Conservation (phyloP, 2,888 invertebrate genomes). For the Sclerodermus sp. region DNA sequence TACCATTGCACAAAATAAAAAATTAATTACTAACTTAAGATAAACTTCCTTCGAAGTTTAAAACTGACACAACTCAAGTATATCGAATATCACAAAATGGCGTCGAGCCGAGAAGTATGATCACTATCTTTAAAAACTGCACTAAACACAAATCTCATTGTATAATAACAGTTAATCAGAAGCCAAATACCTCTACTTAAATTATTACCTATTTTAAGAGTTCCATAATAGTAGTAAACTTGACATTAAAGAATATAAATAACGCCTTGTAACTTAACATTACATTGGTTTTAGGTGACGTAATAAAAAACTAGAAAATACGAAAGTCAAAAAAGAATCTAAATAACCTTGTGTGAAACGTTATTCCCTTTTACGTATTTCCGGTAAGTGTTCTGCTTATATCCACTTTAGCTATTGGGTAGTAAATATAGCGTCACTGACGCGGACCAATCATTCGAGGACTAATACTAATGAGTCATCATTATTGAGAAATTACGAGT, state of each 20-base stretch:
- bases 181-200: too few species aligned
- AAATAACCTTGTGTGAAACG: neutral
- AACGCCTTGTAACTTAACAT: constrained; percentile 21
- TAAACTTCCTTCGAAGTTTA: too few species aligned
- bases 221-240: neutral
- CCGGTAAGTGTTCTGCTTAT: constrained; percentile 13
- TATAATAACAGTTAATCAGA: too few species aligned
- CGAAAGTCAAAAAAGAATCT: constrained; percentile 25
- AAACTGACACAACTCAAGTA: too few species aligned
- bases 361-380: constrained; percentile 12
- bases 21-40: neutral
- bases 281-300: constrained; percentile 25
- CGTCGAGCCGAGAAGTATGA: too few species aligned
- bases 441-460: constrained; percentile 25
- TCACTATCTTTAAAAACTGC: too few species aligned
- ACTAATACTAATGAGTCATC: constrained; percentile 39
- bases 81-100: too few species aligned
- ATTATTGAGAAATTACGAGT: neutral
- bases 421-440: constrained; percentile 12
- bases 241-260: constrained; percentile 2
- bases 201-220: neutral
- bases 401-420: neutral
- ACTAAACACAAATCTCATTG: too few species aligned
- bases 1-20: constrained; percentile 11
- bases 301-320: constrained; percentile 24